These are phyloP conservation scores for Polypterus bichir DNA, from an alignment of 2,113 vertebrate genomes.

Conservation along the genomic window DNA sequence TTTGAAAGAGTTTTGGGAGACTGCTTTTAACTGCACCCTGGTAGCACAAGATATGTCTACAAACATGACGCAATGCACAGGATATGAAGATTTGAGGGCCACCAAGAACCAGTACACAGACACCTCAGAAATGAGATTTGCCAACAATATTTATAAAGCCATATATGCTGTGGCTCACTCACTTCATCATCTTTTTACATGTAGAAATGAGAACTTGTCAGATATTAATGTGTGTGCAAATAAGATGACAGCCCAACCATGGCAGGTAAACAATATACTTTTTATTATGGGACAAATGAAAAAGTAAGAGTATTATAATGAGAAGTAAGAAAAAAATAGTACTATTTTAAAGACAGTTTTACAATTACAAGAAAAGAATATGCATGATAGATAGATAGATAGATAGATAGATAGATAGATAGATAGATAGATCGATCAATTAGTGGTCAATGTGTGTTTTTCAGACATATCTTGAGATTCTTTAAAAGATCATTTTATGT, in stretches of 20 bases:
- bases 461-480: no score
- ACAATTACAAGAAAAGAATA: no score
- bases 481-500: no score
- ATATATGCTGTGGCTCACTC: conserved; percentile 13
- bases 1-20: conserved; percentile 7
- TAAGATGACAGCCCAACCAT: conserved; percentile 1
- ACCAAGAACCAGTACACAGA: conserved; percentile 8
- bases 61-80: not conserved
- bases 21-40: conserved; percentile 4
- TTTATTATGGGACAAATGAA: no score
- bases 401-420: not conserved
- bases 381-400: not conserved
- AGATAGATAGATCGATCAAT: no score
- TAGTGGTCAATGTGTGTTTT: no score
- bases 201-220: not conserved
- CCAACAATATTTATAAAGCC: conserved; percentile 1
- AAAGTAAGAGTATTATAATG: no score
- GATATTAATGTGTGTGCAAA: conserved; percentile 1
- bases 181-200: conserved; percentile 1
- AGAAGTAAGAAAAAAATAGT: no score
- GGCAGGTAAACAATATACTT: conserved; percentile 8
- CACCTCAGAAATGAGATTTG: not conserved
- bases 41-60: not conserved
- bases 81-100: not conserved
- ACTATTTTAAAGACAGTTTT: no score